Base-by-base conservation (phyloP, 2,113 vertebrate species). In the Poecile atricapillus region DNA sequence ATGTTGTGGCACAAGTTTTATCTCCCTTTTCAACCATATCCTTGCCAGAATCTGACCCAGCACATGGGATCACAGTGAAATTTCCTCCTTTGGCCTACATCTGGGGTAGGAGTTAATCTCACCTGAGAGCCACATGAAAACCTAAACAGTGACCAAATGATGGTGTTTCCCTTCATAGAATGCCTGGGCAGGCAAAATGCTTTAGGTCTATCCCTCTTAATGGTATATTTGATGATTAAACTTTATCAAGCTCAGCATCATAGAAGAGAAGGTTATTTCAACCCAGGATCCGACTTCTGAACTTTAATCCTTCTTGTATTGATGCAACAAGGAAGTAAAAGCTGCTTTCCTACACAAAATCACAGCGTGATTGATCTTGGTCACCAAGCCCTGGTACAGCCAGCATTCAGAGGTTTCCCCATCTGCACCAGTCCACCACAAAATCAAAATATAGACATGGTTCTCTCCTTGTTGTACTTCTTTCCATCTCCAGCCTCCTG, bases 331-430 rank as follows among this genome's bases (percentile, higher is more conserved):
- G 49, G 18, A 71, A 81, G 19, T 9, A 28, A 81, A 90, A 59
- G 30, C 20, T 65, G 53, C 22, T 67, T 73, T 84, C 49, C 81
- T 18, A 37, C 37, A 55, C 11, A 14, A 15, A 68, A 50, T 21
- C 3, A 2, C 11, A 60, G n/a, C 6, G 41, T 1, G 1, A 73
- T 0, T 15, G 25, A 79, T 3, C 37, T 28, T 35, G 50, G 43
- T 35, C 37, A 46, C 20, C n/a, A 84, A 69, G 69, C 17, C 17
- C 69, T 69, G 15, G n/a, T 8, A 23, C 3, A 43, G 24, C 27
- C 15, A 16, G 9, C 5, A 4, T 25, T 56, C 43, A 58, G 28
- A 87, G 28, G 18, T 52, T 25, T 89, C 31, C 28, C 49, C 15
- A 35, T 13, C 37, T 8, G 2, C 10, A 68, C 15, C 35, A 81